These are phyloP conservation scores for Knipowitschia caucasica DNA, from an alignment of 2,797 vertebrate species.

Conservation along the genomic window DNA sequence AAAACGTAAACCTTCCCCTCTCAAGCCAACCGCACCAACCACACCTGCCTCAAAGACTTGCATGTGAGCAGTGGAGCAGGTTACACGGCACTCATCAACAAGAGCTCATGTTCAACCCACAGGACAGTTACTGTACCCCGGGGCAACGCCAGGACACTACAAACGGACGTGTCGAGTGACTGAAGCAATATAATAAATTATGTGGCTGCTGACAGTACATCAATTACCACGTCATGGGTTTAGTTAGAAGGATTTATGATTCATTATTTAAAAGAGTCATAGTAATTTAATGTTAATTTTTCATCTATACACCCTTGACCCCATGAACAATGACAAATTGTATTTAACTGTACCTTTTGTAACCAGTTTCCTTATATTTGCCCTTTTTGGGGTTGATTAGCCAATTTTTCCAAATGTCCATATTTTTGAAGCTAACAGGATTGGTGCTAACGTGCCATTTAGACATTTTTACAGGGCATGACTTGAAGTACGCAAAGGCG, in stretches of 20 bases:
- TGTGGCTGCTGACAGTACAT: too few relatives aligned
- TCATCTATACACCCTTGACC: too few relatives aligned
- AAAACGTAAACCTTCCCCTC: conserved; percentile 6
- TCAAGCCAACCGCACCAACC: background rate
- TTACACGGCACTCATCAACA: conserved; percentile 5
- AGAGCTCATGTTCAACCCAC: conserved; percentile 10
- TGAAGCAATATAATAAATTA: background rate
- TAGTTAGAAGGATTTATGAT: background rate
- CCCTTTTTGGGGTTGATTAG: too few relatives aligned
- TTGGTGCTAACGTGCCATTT: too few relatives aligned
- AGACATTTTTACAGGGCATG: too few relatives aligned
- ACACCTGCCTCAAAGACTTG: background rate
- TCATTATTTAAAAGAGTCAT: background rate
- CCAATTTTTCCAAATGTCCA: too few relatives aligned
- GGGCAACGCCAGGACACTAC: conserved; percentile 11
- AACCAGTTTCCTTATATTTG: too few relatives aligned
- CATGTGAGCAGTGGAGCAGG: background rate
- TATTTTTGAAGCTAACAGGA: too few relatives aligned
- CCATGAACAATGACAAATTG: too few relatives aligned
- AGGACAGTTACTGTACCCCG: conserved; percentile 23
- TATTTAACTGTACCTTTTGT: too few relatives aligned
- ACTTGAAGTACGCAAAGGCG: too few relatives aligned
- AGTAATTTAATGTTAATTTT: background rate
- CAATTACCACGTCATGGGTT: too few relatives aligned
- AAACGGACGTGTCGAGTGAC: background rate